These are phyloP conservation scores for Parapsyche elsis DNA, from an alignment of 1,140 invertebrate species.

Conservation along the genomic window DNA sequence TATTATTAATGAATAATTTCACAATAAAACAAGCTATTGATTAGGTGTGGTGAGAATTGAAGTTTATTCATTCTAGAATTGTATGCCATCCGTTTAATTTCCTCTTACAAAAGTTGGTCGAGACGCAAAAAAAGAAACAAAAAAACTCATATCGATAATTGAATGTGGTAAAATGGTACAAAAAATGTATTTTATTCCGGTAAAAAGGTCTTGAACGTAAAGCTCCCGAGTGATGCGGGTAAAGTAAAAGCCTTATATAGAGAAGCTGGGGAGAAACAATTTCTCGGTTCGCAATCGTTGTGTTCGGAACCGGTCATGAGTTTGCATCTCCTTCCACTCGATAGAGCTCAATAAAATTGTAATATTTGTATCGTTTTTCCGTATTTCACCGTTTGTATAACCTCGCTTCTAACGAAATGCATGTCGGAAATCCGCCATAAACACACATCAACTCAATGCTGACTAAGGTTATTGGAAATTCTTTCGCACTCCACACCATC, in stretches of 20 bases:
- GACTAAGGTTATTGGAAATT: not conserved
- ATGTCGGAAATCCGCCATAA: not conserved
- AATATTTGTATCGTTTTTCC: constrained; percentile 36
- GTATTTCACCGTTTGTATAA: constrained; percentile 29
- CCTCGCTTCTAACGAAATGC: constrained; percentile 4
- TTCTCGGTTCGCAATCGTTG: constrained; percentile 26
- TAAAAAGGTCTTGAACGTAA: constrained; percentile 15
- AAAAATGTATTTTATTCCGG: constrained; percentile 4
- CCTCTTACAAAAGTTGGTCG: no score
- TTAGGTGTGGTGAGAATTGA: no score
- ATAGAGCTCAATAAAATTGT: constrained; percentile 42
- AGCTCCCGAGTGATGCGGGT: constrained; percentile 13
- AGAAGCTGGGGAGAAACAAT: constrained; percentile 16
- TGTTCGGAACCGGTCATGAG: constrained; percentile 26
- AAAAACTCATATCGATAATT: constrained; percentile 11
- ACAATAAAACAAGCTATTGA: no score
- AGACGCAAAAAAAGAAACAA: no score
- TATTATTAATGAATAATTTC: no score
- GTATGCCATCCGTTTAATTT: no score
- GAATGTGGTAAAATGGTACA: not conserved
- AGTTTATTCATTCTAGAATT: no score
- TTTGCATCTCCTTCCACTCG: constrained; percentile 37
- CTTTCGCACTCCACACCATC: no score
- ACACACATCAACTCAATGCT: not conserved
- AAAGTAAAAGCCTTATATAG: not conserved